Percentiles rank a stretch among this genome's conserved stretches.
phyloP scores from a whole-genome alignment of 2,113 vertebrate species.

The Spizaetus ornatus region DNA sequence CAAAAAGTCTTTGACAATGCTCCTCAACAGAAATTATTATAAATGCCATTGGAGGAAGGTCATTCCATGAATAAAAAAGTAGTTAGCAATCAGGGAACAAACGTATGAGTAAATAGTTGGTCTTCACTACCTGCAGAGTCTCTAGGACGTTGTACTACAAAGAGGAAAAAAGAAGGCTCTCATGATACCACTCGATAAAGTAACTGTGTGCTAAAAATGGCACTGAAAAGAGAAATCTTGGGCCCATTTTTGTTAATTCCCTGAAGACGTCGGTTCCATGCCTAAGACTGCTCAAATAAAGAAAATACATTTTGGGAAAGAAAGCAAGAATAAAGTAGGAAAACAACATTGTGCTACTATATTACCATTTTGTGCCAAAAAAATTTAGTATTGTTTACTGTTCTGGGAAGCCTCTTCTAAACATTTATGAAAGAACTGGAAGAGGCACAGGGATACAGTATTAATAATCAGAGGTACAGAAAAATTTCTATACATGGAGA shows the following conservation, averaged over 20 bases:
- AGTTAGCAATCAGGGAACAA: background rate
- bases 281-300: background rate
- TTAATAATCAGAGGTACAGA: background rate
- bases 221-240: background rate
- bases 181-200: background rate
- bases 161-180: background rate
- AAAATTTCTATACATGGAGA: background rate
- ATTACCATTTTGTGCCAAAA: background rate
- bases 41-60: background rate
- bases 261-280: background rate
- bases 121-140: background rate
- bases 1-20: background rate
- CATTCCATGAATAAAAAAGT: background rate
- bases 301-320: background rate
- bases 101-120: background rate
- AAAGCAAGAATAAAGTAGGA: background rate
- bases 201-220: background rate
- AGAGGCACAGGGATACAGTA: background rate
- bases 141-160: background rate
- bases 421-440: background rate
- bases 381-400: background rate
- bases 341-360: background rate
- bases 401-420: background rate
- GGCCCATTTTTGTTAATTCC: background rate
- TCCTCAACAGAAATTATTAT: background rate